These are phyloP conservation scores for Protophormia terraenovae DNA, from an alignment of 2,888 invertebrate genomes.

Conservation along the genomic window DNA sequence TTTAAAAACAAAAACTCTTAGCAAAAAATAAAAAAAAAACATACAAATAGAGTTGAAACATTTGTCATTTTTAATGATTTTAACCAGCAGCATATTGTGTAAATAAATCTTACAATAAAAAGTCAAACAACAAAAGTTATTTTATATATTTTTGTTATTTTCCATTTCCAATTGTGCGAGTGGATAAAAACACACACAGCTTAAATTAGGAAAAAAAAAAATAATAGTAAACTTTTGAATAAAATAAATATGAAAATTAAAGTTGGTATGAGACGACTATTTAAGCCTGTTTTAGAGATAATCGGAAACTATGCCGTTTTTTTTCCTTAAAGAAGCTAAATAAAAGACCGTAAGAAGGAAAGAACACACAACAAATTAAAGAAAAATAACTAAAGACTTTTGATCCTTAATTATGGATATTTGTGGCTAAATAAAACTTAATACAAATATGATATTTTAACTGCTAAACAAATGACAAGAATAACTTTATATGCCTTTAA, in stretches of 20 bases:
- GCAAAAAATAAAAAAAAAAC: not conserved
- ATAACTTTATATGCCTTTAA: not conserved
- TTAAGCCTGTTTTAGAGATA: too few species aligned
- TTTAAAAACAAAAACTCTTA: not conserved
- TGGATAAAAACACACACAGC: not conserved
- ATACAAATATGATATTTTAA: too few species aligned
- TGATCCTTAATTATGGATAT: too few species aligned
- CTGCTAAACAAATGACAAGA: not conserved
- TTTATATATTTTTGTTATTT: not conserved
- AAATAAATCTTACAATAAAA: conserved; percentile 13
- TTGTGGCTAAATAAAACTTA: too few species aligned
- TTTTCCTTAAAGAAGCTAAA: too few species aligned
- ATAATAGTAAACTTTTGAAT: not conserved
- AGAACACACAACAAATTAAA: too few species aligned
- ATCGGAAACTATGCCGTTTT: too few species aligned
- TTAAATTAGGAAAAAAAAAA: not conserved
- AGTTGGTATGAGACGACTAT: not conserved
- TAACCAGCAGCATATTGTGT: not conserved
- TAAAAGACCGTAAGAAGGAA: too few species aligned
- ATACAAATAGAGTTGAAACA: conserved; percentile 24
- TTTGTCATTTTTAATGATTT: conserved; percentile 44
- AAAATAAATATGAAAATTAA: not conserved
- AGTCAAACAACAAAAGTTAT: not conserved
- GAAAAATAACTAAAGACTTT: too few species aligned
- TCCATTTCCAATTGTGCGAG: not conserved